These are phyloP conservation scores for Colletes gigas DNA, from an alignment of 1,140 invertebrate genomes.

Conservation along the genomic window DNA sequence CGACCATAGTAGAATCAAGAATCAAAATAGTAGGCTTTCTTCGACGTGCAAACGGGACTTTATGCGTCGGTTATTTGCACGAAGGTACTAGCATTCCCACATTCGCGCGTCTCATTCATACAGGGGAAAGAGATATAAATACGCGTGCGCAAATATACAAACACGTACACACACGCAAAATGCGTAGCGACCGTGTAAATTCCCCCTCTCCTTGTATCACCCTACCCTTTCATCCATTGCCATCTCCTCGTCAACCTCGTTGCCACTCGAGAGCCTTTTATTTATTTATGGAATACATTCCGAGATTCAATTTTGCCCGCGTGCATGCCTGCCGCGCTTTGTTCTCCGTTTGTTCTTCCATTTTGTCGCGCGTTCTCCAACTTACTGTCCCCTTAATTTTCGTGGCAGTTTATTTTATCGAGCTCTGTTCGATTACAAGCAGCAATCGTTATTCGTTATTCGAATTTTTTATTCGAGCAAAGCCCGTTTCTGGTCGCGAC, in stretches of 20 bases:
- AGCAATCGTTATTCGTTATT: no score
- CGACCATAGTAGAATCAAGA: no score
- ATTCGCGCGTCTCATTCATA: conserved; percentile 70
- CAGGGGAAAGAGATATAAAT: conserved; percentile 68
- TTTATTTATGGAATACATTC: conserved; percentile 75
- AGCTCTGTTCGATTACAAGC: no score
- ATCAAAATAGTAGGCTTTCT: neutral
- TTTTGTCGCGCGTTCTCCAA: conserved; percentile 48
- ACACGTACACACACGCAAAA: neutral
- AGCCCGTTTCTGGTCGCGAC: neutral
- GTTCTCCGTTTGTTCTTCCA: conserved; percentile 44
- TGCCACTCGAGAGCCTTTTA: conserved; percentile 62
- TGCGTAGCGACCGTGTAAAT: conserved; percentile 58
- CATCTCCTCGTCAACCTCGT: conserved; percentile 21
- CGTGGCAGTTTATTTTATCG: no score
- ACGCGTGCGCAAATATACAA: conserved; percentile 42
- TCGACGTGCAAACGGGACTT: conserved; percentile 64
- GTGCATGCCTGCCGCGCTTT: conserved; percentile 26
- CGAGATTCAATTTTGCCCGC: conserved; percentile 68
- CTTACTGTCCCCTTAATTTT: no score
- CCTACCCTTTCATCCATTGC: neutral
- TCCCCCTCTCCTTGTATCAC: neutral
- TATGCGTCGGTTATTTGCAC: conserved; percentile 54
- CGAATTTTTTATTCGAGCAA: no score
- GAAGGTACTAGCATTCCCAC: conserved; percentile 61